Percentiles rank a stretch among this genome's conserved stretches.
phyloP scores from a whole-genome alignment of 1,140 invertebrate species.

The Elysia chlorotica region DNA sequence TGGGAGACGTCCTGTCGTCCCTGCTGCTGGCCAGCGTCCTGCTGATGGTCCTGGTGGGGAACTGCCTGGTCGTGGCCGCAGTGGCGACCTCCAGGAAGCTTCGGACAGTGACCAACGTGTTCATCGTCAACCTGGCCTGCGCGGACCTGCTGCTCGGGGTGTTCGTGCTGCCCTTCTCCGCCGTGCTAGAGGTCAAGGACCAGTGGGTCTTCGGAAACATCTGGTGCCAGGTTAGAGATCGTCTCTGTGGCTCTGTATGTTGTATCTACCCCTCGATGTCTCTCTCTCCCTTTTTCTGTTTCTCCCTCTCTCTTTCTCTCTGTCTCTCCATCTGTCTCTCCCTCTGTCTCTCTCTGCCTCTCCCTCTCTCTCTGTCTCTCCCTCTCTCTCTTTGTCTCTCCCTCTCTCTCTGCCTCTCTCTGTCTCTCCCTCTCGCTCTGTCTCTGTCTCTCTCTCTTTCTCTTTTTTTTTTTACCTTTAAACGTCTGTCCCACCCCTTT shows the following conservation, averaged over 20 bases:
- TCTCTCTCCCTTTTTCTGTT: not conserved
- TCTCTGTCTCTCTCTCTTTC: not conserved
- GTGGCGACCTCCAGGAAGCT: constrained; percentile 36
- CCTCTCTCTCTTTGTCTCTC: not conserved
- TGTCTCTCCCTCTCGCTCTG: not conserved
- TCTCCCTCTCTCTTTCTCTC: not conserved
- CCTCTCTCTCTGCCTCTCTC: not conserved
- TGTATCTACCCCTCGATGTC: not conserved
- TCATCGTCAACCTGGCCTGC: constrained; percentile 88
- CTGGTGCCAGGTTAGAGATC: constrained; percentile 60
- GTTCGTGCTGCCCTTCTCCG: constrained; percentile 65
- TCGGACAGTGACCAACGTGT: constrained; percentile 75
- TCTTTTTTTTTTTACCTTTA: not conserved
- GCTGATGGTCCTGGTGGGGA: constrained; percentile 41
- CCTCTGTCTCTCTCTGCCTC: not conserved
- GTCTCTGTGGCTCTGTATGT: not conserved
- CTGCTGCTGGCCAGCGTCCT: constrained; percentile 21
- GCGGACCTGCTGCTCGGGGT: constrained; percentile 81
- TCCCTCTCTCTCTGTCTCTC: not conserved
- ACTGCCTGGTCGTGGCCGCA: constrained; percentile 42
- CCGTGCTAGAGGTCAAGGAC: constrained; percentile 46
- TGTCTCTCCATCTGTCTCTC: not conserved
- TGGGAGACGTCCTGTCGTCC: constrained; percentile 4
- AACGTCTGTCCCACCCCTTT: not conserved
- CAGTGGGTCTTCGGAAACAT: constrained; percentile 59